Conservation (phyloP, 2,888 invertebrate genomes). For the Helicoverpa assulta region DNA sequence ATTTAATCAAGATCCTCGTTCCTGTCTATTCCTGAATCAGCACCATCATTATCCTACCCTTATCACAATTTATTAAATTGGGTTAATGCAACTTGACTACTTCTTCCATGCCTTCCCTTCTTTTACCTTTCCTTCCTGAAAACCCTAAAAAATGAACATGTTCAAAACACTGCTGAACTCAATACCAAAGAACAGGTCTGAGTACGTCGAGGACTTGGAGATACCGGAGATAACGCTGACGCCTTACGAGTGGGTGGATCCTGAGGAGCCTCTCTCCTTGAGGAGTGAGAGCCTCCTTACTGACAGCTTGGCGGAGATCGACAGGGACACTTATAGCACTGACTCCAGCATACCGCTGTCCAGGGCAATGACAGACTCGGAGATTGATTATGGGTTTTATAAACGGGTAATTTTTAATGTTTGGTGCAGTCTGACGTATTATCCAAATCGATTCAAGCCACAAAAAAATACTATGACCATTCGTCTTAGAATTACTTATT, state of each 20-base stretch:
- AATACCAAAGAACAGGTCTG: constrained; percentile 78
- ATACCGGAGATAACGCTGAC: constrained; percentile 76
- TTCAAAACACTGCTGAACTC: constrained; percentile 76
- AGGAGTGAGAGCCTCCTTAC: constrained; percentile 72
- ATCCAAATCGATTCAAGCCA: no score
- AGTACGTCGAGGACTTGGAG: constrained; percentile 80
- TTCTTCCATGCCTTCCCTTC: no score
- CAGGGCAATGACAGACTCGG: constrained; percentile 85
- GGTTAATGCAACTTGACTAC: no score
- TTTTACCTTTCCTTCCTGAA: no score
- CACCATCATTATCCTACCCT: no score
- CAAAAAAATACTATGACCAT: no score
- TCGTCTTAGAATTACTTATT: no score
- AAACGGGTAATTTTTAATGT: constrained; percentile 70
- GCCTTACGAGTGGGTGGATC: constrained; percentile 77
- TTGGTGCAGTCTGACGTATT: no score
- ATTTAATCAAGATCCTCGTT: no score
- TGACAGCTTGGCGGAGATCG: constrained; percentile 67
- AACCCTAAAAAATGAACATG: constrained; percentile 74
- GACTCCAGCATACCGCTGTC: constrained; percentile 81
- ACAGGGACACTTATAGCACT: constrained; percentile 70
- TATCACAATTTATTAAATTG: no score
- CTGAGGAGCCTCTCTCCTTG: constrained; percentile 66
- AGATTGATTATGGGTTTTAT: constrained; percentile 81
- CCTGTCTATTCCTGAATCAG: no score